Base-by-base conservation (phyloP, 1,140 invertebrate genomes). In the Ptiloglossa arizonensis region DNA sequence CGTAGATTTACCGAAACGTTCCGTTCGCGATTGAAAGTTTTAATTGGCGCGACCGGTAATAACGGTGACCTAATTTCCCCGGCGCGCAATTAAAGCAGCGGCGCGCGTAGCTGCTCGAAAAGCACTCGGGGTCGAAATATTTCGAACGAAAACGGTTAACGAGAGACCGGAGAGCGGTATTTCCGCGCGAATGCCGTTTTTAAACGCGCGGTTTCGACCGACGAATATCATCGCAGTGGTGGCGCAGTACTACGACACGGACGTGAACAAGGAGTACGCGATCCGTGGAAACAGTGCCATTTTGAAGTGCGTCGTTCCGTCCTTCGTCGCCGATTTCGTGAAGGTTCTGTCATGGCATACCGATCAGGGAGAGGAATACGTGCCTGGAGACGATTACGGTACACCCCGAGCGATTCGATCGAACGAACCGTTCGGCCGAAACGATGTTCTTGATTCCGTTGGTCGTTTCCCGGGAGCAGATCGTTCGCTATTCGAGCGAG, bases 281-380 rank as follows among this genome's bases (percentile, higher is more conserved):
- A 98, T 98, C 85, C 94, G 96, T 79, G 97, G 97, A 71, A 98
- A 98, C 92, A 96, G 97, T 57, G 97, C 97, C 64, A 96, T 98
- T 73, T 93, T 99, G 87, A 97, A 97, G 92, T 99, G 98, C 93
- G 96, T 96, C 87, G 96, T 98, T 83, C 98, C 97, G 24, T 97
- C 96, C 56, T 98, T 97, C 91, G 97, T 98, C 57, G 96, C 96
- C 56, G 97, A 98, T 93, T 98, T 98, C 92, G 96, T 99, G 32
- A 95, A 94, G 84, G 96, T 98, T 80, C 94, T 97, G 32, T 96
- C 96, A 9, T 99, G 98, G 98, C 95, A 96, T 79, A 96, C 96
- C 70, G 96, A 97, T 91, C 93, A 95, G 84, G 95, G 95, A 63
- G 95, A 96, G 87, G 94, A 94, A 89, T 95, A 95, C 88, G 95